Base-by-base conservation (phyloP, 2,113 vertebrate species). In the Hiodon alosoides region DNA sequence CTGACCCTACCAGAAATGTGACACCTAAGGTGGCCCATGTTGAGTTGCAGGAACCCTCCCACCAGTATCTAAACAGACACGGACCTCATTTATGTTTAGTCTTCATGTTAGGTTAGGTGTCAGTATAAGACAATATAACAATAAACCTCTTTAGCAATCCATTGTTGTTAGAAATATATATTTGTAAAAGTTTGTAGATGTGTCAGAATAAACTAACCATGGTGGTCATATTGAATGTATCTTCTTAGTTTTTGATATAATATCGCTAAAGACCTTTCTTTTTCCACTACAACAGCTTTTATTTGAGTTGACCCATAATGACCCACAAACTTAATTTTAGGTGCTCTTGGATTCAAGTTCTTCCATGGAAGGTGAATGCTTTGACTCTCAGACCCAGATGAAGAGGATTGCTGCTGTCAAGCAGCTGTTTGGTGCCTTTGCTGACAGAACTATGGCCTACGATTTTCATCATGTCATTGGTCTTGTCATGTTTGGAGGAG, bases 291-390 rank as follows among this genome's bases (percentile, higher is more conserved):
- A 59, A 11, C 3, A 3, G 9, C 9, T 59, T 11, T 9, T 9
- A 9, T 3, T 9, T 4, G 14, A 59, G 14, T 59, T 59, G 9
- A 6, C 11, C 55, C 5, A 5, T 57, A 6, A 8, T 64, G 13
- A 5, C 8, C 8, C 55, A 57, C 6, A 57, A 64, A 13, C 61
- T 2, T 69, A 55, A 51, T n/a, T 60, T 60, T 10, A 89, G 87
- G 85, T 89, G 3, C 76, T 89, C 70, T 78, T 89, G 54, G 87
- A 89, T 62, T 80, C 86, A 51, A 89, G 87, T 62, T 80, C 80
- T 4, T 89, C 86, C 5, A 89, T 88, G 87, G 50, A 17, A 1
- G 73, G 78, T 0, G 70, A 83, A 11, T 89, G 85, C 69, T 89
- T 79, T 1, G 76, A 9, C 11, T 50, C 59, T 75, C 74, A 67